A percentile compares a stretch with the other conserved stretches of the same genome.
phyloP scores from a whole-genome alignment of 1,140 invertebrate species.

The Bombus balteatus region DNA sequence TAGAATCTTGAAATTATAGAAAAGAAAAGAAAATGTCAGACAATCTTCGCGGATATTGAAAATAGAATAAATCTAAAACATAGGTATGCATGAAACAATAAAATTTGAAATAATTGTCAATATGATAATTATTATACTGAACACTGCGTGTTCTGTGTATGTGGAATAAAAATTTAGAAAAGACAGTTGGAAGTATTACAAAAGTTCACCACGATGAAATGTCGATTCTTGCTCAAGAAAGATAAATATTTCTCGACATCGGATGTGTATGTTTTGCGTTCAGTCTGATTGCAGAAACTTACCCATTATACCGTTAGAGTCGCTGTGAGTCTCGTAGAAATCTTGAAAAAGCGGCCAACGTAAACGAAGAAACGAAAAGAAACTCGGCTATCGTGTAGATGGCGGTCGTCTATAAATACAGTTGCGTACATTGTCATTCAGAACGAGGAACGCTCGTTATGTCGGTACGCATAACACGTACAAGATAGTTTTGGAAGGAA shows the following conservation, averaged over 20 bases:
- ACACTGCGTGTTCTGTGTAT: neutral
- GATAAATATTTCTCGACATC: neutral
- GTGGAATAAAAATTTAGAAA: too few species aligned
- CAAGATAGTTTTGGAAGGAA: conserved; percentile 10
- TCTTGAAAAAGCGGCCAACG: neutral
- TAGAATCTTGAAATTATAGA: too few species aligned
- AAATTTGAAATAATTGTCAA: too few species aligned
- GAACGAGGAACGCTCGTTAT: conserved; percentile 42
- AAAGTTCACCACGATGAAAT: neutral
- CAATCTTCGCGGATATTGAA: too few species aligned
- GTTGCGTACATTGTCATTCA: conserved; percentile 56
- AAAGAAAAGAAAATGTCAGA: too few species aligned
- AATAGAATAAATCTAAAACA: too few species aligned
- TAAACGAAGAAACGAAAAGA: conserved; percentile 35
- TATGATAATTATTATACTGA: too few species aligned
- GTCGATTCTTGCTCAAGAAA: neutral
- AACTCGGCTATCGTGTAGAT: conserved; percentile 18
- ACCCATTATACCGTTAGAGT: conserved; percentile 32
- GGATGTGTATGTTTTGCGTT: neutral
- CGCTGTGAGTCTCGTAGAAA: conserved; percentile 4
- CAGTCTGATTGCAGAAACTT: conserved; percentile 14
- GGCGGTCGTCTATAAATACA: conserved; percentile 59
- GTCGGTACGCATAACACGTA: conserved; percentile 55
- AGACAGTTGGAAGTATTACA: neutral
- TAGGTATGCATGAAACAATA: too few species aligned